These are phyloP conservation scores for Diceros bicornis DNA, from an alignment of 2,797 vertebrate species.

Conservation along the genomic window DNA sequence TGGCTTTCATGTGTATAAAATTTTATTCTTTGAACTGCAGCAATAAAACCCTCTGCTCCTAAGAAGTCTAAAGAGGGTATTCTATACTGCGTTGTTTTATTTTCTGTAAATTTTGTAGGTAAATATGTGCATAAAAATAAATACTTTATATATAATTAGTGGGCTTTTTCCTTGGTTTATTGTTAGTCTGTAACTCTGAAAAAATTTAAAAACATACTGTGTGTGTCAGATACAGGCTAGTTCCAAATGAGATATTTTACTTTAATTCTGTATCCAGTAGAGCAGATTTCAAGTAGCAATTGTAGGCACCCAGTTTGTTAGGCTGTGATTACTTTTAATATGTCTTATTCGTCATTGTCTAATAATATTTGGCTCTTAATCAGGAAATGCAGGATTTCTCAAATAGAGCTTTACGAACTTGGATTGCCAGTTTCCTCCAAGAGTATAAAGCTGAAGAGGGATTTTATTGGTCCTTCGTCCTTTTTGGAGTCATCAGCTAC, in stretches of 20 bases:
- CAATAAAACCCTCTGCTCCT: constrained; percentile 81
- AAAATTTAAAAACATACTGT: neutral
- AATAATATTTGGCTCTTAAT: constrained; percentile 38
- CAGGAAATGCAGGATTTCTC: constrained; percentile 30
- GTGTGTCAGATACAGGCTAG: neutral
- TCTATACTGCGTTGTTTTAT: constrained; percentile 85
- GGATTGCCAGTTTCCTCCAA: constrained; percentile 22
- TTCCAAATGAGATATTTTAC: neutral
- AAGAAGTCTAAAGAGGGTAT: constrained; percentile 77
- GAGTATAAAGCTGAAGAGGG: neutral
- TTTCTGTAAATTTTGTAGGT: constrained; percentile 90
- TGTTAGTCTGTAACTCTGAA: constrained; percentile 7
- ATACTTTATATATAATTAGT: constrained; percentile 88
- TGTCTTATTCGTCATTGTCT: neutral
- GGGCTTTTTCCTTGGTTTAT: constrained; percentile 73
- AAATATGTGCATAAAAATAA: constrained; percentile 90
- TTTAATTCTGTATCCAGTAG: neutral
- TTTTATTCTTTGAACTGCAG: constrained; percentile 78
- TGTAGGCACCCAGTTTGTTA: neutral
- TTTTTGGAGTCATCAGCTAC: neutral
- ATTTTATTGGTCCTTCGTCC: constrained; percentile 6
- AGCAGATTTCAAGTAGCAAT: neutral
- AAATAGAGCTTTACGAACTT: neutral
- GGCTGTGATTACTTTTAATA: neutral
- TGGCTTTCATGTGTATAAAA: constrained; percentile 69